These are phyloP conservation scores for Xenentodon cancila DNA, from an alignment of 2,797 vertebrate genomes.

Conservation along the genomic window DNA sequence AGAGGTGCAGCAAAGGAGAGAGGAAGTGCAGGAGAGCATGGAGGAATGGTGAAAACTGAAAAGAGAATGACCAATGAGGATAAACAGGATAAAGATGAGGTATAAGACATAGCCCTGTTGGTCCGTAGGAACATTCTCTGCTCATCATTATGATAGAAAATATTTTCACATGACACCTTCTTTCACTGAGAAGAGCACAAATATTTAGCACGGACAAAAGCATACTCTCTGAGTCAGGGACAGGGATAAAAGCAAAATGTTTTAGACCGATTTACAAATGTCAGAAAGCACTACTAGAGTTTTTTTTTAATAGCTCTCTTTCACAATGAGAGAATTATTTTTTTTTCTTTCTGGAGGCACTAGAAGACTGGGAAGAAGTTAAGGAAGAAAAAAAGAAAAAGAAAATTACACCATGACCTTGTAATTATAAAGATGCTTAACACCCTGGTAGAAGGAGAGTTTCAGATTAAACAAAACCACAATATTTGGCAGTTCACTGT, in stretches of 20 bases:
- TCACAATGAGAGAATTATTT: constrained; percentile 40
- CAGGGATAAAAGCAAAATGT: constrained; percentile 38
- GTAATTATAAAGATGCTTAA: constrained; percentile 60
- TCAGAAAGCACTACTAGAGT: constrained; percentile 10
- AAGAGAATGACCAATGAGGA: constrained; percentile 44
- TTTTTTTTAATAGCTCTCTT: constrained; percentile 43
- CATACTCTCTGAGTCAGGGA: constrained; percentile 36
- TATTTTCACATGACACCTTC: constrained; percentile 51
- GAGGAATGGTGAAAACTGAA: constrained; percentile 27
- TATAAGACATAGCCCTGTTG: constrained; percentile 46
- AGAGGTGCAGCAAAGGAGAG: constrained; percentile 44
- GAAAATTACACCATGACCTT: constrained; percentile 50
- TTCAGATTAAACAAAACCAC: constrained; percentile 45
- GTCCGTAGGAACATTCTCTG: constrained; percentile 45
- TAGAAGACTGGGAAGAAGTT: background rate
- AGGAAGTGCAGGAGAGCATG: constrained; percentile 47
- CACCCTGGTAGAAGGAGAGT: constrained; percentile 27
- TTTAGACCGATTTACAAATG: constrained; percentile 41
- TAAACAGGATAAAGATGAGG: constrained; percentile 61
- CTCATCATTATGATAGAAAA: constrained; percentile 41
- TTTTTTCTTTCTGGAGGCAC: constrained; percentile 45
- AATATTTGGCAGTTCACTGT: constrained; percentile 41
- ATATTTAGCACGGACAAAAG: constrained; percentile 49
- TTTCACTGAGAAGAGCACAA: constrained; percentile 46
- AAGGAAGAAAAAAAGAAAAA: background rate